Evolutionary conservation across 2,888 invertebrate species (phyloP), one percentile per base, ranked within the genome.

Genomic region (Steinernema hermaphroditum): DNA sequence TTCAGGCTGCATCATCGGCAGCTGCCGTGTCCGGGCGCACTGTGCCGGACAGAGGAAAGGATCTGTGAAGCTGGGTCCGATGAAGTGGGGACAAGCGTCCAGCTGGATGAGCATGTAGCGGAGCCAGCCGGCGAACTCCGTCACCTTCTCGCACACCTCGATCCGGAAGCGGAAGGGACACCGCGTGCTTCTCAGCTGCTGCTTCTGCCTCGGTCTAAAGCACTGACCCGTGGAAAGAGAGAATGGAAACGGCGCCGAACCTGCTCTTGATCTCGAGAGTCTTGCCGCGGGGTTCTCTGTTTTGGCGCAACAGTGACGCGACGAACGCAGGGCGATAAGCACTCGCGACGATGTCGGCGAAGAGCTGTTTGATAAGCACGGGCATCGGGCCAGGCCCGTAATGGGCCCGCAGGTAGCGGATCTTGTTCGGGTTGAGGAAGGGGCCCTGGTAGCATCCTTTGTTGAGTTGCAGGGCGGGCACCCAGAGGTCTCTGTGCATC

Each of bases 31-130:
- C 0, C 19, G 37, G 29, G 73, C 54, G 50, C 75, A 75, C 27
- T 62, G 71, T 12, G 41, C 57, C 2, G 70, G 69, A 43, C 75
- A 75, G 14, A 37, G 50, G 14, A 32, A 27, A 16, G 69, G 44
- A 19, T 62, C 77, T 22, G 50, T 49, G 22, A 69, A 74, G 24
- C 14, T 27, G 9, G 69, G 41, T 1, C 70, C 73, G 16, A 76
- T 44, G 43, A 78, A 75, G 29, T 75, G 71, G 37, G 77, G 77
- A 43, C 77, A 77, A 2, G 72, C 72, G 70, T 77, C 77, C 12
- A 72, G 9, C 41, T 71, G 69, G 22, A 70, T 69, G 41, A 75
- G 62, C 29, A 77, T 68, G 46, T 76, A 70, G 41, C 75, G 71
- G 34, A 77, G 50, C 74, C 77, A 72, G 41, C 74, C 75, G 14